Percentiles rank a stretch among this genome's conserved stretches.
phyloP scores from a whole-genome alignment of 2,888 invertebrate species.

The Cyclophora albipunctata region DNA sequence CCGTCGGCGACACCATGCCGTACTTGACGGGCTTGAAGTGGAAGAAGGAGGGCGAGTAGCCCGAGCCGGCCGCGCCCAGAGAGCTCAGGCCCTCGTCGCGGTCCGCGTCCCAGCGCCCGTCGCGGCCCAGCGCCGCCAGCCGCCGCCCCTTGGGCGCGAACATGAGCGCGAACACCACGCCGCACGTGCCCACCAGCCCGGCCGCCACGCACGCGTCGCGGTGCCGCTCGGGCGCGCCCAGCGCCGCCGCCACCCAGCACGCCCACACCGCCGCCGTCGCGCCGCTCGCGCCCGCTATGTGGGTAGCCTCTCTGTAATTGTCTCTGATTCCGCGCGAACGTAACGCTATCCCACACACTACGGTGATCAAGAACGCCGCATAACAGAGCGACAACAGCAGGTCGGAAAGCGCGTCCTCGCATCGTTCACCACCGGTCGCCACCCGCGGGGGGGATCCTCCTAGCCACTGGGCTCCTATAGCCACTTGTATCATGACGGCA shows the following conservation, averaged over 20 bases:
- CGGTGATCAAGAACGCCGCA: slow-evolving; percentile 88
- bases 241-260: slow-evolving; percentile 88
- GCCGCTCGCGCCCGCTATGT: slow-evolving; percentile 91
- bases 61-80: slow-evolving; percentile 83
- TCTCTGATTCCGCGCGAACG: slow-evolving; percentile 92
- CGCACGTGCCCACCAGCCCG: slow-evolving; percentile 89
- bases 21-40: slow-evolving; percentile 93
- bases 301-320: slow-evolving; percentile 94
- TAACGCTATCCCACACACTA: slow-evolving; percentile 89
- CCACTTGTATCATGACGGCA: slow-evolving; percentile 92
- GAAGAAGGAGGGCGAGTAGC: slow-evolving; percentile 93
- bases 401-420: slow-evolving; percentile 81
- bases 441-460: slow-evolving; percentile 83
- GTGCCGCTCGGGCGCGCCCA: slow-evolving; percentile 84
- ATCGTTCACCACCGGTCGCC: slow-evolving; percentile 52
- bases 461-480: slow-evolving; percentile 89
- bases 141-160: slow-evolving; percentile 95
- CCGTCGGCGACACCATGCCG: slow-evolving; percentile 78
- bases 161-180: slow-evolving; percentile 92
- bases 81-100: slow-evolving; percentile 89
- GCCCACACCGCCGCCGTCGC: slow-evolving; percentile 91
- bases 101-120: slow-evolving; percentile 87
- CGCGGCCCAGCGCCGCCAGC: slow-evolving; percentile 92
- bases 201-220: slow-evolving; percentile 93
- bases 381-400: slow-evolving; percentile 87